phyloP scores from a whole-genome alignment of 1,140 invertebrate genomes.

The Rhopalosiphum padi region DNA sequence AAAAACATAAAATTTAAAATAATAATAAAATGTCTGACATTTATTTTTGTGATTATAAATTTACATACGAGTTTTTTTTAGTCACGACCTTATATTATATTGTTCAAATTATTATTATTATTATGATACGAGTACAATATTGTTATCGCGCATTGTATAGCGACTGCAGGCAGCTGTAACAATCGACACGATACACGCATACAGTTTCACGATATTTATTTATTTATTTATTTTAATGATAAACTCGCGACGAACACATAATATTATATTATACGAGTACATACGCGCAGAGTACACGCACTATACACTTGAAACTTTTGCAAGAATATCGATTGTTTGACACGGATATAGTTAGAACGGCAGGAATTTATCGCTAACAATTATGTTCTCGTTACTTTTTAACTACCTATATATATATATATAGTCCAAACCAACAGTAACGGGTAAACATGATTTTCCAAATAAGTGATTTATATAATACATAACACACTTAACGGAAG shows the following conservation, averaged over 20 bases:
- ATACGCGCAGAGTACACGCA: neutral
- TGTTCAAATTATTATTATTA: neutral
- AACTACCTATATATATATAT: neutral
- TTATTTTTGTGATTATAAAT: neutral
- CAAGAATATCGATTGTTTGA: too few species aligned
- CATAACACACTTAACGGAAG: neutral
- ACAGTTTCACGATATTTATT: neutral
- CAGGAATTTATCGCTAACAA: neutral
- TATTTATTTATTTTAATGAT: neutral
- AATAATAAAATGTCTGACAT: neutral
- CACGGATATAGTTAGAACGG: neutral
- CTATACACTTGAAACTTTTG: neutral
- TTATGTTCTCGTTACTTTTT: too few species aligned
- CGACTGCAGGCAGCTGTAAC: neutral
- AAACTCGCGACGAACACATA: neutral
- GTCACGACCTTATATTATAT: neutral
- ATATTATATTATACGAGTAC: neutral
- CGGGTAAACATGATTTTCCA: neutral
- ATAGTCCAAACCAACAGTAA: neutral
- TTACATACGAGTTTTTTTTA: neutral
- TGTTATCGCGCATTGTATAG: neutral
- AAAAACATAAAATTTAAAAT: neutral
- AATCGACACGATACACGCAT: neutral
- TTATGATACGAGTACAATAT: neutral
- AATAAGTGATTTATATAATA: neutral